Evolutionary conservation across 2,797 vertebrate genomes (phyloP).

Genomic region (Geotria australis): DNA sequence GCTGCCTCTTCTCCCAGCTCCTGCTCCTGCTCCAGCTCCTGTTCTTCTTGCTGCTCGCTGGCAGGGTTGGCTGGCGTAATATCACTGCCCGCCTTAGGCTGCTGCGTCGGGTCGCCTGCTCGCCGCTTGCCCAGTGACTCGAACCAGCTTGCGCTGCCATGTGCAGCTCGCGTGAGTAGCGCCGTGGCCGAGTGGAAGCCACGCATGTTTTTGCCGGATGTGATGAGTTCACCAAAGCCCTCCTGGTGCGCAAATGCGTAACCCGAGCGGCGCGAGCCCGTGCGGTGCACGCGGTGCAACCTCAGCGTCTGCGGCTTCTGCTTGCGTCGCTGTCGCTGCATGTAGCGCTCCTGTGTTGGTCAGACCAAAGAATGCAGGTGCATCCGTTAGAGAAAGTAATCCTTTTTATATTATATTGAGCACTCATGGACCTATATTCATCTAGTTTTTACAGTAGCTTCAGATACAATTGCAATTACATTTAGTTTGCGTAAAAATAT

Average conservation of each 20-base stretch:
- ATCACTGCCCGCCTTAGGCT: too few relatives aligned
- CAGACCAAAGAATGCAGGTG: neutral
- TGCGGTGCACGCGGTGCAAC: conserved; percentile 19
- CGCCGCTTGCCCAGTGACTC: neutral
- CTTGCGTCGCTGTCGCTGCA: conserved; percentile 24
- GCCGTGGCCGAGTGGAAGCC: conserved; percentile 21
- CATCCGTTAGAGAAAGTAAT: neutral
- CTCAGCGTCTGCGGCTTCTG: conserved; percentile 14
- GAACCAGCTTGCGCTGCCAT: neutral
- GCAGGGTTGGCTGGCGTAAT: too few relatives aligned
- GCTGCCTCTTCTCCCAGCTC: too few relatives aligned
- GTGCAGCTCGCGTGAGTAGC: neutral
- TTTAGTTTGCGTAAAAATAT: too few relatives aligned
- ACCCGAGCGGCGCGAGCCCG: conserved; percentile 29
- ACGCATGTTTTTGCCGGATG: conserved; percentile 41
- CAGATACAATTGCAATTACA: too few relatives aligned
- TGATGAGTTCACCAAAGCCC: conserved; percentile 36
- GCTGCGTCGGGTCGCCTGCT: too few relatives aligned
- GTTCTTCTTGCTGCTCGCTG: too few relatives aligned
- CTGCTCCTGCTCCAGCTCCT: too few relatives aligned
- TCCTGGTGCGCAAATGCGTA: conserved; percentile 44
- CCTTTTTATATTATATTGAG: too few relatives aligned
- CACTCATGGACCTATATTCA: too few relatives aligned
- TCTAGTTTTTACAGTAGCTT: too few relatives aligned
- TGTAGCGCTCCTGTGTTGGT: conserved; percentile 17